Base-by-base conservation (phyloP, 1,140 invertebrate species). In the Latrodectus geometricus region DNA sequence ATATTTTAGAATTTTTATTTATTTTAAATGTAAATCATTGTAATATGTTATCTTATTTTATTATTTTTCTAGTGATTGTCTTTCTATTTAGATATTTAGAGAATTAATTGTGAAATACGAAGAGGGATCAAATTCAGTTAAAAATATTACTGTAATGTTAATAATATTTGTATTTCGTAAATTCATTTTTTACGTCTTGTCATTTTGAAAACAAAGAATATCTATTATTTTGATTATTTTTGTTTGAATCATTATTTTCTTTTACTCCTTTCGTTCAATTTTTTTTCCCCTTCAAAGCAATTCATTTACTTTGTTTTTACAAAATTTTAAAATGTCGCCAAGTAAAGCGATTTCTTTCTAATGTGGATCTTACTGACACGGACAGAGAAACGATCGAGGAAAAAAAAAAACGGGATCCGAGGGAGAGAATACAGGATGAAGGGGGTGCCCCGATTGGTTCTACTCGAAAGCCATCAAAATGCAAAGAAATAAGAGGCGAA, bases 401-500 rank as follows among this genome's bases (percentile, higher is more conserved):
- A 50, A 23, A 48, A 35, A 84, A 76, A 76, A 70, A 84, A 50
- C 35, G 82, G 70, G 70, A 54, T 50, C 56, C 48, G 50, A 49
- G 35, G 82, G 76, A 84, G 82, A 66, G 82, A 75, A 74, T 75
- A 72, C 68, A 8, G 17, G 54, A 14, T 61, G 54, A 61, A 61
- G 54, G 68, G 73, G 76, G 82, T 69, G 76, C 72, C 52, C 17
- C 82, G 72, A 84, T 84, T 84, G 82, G 82, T 84, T 74, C 69
- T 74, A 83, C 80, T 84, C 68, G 50, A 17, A 81, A 69, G 50
- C 79, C 68, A 81, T 81, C 72, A 84, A 84, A 84, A 84, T 84
- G 73, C 82, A 76, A 66, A 54, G 72, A 65, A 83, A 83, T 83
- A 83, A 84, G 81, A 73, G 70, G 80, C 80, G 80, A 52, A 68